Conservation (phyloP, 2,888 invertebrate genomes). For the Craniophora ligustri region DNA sequence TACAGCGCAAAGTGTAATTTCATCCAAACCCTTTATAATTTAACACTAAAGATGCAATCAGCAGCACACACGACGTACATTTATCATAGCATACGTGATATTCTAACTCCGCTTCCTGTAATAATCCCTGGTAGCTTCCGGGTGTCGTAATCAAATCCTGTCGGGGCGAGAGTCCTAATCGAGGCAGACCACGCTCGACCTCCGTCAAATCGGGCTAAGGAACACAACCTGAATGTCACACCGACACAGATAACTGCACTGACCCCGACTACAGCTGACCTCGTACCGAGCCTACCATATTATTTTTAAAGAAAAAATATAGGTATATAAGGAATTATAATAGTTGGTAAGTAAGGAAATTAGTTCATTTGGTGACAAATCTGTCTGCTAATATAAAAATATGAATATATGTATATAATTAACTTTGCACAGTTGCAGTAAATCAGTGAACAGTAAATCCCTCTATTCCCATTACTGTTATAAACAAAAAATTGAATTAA, state of each 20-base stretch:
- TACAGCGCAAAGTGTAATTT: conserved; percentile 17
- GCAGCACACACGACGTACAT: conserved; percentile 36
- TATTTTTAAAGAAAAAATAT: conserved; percentile 25
- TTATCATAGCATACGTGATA: conserved; percentile 55
- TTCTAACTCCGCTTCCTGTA: conserved; percentile 47
- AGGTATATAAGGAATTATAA: conserved; percentile 67
- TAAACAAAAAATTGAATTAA: too few species aligned
- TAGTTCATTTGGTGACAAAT: conserved; percentile 7
- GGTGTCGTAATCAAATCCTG: conserved; percentile 78
- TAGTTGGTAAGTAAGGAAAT: conserved; percentile 53
- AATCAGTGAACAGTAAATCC: too few species aligned
- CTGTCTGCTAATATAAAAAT: too few species aligned
- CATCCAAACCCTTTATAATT: conserved; percentile 27
- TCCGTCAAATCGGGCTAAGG: conserved; percentile 78
- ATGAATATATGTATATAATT: too few species aligned
- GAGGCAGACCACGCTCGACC: conserved; percentile 79
- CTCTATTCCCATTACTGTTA: too few species aligned
- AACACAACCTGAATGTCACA: conserved; percentile 75
- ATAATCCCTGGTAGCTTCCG: conserved; percentile 67
- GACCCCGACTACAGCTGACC: conserved; percentile 28
- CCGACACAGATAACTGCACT: conserved; percentile 67
- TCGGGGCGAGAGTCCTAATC: conserved; percentile 75
- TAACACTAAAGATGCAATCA: conserved; percentile 44
- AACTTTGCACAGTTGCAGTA: too few species aligned
- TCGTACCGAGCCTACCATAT: conserved; percentile 11